phyloP scores from a whole-genome alignment of 1,140 invertebrate species.

The Bombus consobrinus region DNA sequence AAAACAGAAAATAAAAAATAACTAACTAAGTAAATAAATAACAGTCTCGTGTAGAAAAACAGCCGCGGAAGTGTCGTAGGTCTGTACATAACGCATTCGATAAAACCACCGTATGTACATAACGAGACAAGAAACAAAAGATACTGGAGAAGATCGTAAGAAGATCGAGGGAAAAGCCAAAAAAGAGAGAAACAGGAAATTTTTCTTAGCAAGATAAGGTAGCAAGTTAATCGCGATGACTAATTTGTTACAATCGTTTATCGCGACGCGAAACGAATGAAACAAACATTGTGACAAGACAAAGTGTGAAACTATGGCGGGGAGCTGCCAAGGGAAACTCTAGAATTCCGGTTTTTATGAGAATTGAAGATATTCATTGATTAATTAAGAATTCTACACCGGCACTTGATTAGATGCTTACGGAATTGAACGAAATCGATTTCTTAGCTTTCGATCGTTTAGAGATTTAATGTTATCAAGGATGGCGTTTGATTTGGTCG shows the following conservation, averaged over 20 bases:
- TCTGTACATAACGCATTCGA: constrained; percentile 40
- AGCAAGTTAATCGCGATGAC: constrained; percentile 30
- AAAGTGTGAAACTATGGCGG: constrained; percentile 9
- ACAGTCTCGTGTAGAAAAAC: constrained; percentile 35
- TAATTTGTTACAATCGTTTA: constrained; percentile 33
- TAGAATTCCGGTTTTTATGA: constrained; percentile 42
- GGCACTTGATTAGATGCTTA: constrained; percentile 8
- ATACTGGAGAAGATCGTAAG: background rate
- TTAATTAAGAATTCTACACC: background rate
- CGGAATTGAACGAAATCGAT: constrained; percentile 23
- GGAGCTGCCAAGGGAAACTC: constrained; percentile 20
- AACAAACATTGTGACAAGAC: background rate
- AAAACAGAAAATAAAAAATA: constrained; percentile 20
- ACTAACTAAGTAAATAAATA: constrained; percentile 27
- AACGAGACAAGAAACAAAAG: background rate
- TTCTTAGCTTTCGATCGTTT: background rate
- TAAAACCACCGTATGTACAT: constrained; percentile 35
- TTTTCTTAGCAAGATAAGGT: constrained; percentile 38
- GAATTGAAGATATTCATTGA: constrained; percentile 24
- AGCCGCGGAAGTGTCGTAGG: constrained; percentile 36
- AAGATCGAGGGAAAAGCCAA: no score
- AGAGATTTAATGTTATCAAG: background rate
- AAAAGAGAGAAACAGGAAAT: background rate
- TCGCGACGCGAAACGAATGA: background rate
- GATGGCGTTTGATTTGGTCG: background rate